These are phyloP conservation scores for Euproctis similis DNA, from an alignment of 2,888 invertebrate species.

Conservation along the genomic window DNA sequence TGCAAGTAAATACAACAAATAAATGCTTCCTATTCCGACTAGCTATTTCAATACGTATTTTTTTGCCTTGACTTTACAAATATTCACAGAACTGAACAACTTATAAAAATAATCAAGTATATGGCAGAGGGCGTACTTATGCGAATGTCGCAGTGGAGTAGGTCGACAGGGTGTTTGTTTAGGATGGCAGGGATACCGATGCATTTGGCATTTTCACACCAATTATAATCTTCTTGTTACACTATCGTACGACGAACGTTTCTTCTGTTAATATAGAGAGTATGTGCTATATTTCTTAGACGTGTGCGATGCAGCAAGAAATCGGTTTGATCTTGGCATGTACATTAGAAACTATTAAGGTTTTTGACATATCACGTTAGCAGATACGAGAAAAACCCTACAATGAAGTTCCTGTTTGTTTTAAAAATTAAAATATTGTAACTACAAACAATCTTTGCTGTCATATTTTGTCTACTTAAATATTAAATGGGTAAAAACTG, in stretches of 20 bases:
- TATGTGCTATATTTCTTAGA: slow-evolving; percentile 27
- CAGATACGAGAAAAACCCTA: neutral
- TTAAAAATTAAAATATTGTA: too few relatives aligned
- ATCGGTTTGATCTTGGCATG: neutral
- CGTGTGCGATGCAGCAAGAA: slow-evolving; percentile 19
- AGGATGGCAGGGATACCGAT: slow-evolving; percentile 37
- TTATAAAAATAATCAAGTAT: slow-evolving; percentile 1
- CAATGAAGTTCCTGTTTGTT: too few relatives aligned
- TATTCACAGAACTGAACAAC: too few relatives aligned
- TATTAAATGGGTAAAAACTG: too few relatives aligned
- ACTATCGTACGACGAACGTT: slow-evolving; percentile 29
- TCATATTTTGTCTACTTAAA: too few relatives aligned
- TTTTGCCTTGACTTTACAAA: too few relatives aligned
- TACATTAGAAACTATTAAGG: slow-evolving; percentile 5
- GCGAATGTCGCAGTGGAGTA: slow-evolving; percentile 2
- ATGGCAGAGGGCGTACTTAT: slow-evolving; percentile 1
- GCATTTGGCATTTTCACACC: slow-evolving; percentile 43
- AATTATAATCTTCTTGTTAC: slow-evolving; percentile 42
- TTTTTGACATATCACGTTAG: neutral
- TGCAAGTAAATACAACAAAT: too few relatives aligned
- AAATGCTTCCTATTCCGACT: too few relatives aligned
- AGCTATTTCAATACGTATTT: too few relatives aligned
- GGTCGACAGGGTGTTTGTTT: slow-evolving; percentile 35
- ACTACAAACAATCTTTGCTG: too few relatives aligned
- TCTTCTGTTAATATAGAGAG: slow-evolving; percentile 27